phyloP scores from a whole-genome alignment of 1,140 invertebrate species.

The Penaeus indicus region DNA sequence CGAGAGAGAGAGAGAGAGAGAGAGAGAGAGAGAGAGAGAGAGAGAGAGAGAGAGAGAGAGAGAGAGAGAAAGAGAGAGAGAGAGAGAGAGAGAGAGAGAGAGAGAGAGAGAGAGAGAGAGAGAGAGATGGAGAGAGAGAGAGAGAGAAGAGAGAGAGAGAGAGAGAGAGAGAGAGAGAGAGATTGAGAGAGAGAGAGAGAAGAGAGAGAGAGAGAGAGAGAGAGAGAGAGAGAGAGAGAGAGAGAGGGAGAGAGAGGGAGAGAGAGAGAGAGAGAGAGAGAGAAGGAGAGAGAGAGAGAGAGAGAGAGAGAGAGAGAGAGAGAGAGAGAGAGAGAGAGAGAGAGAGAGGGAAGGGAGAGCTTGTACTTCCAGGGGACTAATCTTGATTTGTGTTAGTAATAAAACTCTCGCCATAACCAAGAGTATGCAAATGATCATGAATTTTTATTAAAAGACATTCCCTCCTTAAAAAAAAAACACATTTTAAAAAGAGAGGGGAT shows the following conservation, averaged over 20 bases:
- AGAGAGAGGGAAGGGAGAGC: background rate
- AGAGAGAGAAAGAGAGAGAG: background rate
- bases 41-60: background rate
- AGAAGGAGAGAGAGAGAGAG: background rate
- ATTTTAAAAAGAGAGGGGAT: too few species aligned
- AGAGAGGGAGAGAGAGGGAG: background rate
- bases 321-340: too few species aligned
- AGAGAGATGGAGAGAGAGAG: background rate
- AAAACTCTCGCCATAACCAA: too few species aligned
- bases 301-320: too few species aligned
- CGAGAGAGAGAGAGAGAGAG: background rate
- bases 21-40: background rate
- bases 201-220: background rate
- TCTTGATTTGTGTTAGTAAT: too few species aligned
- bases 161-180: background rate
- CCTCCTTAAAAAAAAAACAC: too few species aligned
- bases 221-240: background rate
- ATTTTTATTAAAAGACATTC: too few species aligned
- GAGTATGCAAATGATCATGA: too few species aligned
- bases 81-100: background rate
- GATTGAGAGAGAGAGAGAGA: background rate
- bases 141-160: background rate
- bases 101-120: background rate
- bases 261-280: background rate
- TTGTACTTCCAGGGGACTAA: too few species aligned